Conservation (phyloP, 2,888 invertebrate genomes). For the Tinea semifulvella region DNA sequence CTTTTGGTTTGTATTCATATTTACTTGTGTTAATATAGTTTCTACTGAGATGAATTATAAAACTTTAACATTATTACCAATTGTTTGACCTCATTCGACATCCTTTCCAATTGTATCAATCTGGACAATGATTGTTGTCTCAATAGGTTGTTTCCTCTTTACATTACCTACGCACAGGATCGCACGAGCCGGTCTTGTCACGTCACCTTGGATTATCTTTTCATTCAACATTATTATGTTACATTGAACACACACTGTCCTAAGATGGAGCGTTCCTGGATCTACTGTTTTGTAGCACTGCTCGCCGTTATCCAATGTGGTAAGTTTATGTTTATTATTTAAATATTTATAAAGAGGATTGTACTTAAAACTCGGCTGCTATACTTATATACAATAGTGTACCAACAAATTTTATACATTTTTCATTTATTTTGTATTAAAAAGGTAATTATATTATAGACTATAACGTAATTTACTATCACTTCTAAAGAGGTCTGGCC, state of each 20-base stretch:
- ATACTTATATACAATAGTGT: too few species aligned
- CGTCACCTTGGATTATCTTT: background rate
- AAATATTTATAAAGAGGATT: too few species aligned
- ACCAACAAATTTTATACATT: too few species aligned
- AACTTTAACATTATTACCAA: background rate
- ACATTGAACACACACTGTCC: slow-evolving; percentile 1
- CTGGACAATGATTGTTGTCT: background rate
- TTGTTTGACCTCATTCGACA: slow-evolving; percentile 2
- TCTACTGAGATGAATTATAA: background rate
- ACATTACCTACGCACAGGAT: background rate
- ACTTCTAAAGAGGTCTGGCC: too few species aligned
- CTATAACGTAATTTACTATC: too few species aligned
- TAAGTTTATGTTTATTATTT: background rate
- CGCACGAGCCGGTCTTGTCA: background rate
- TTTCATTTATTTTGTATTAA: too few species aligned
- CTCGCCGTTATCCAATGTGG: background rate
- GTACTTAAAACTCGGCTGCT: too few species aligned
- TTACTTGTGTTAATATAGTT: background rate
- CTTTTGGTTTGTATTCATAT: background rate
- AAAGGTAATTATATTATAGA: too few species aligned
- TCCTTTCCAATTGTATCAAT: slow-evolving; percentile 4
- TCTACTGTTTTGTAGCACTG: background rate
- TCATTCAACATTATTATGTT: background rate
- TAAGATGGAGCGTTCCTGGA: background rate
- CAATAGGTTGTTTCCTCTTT: slow-evolving; percentile 6